A percentile compares a stretch with the other conserved stretches of the same genome.
Conservation (phyloP, 2,113 vertebrate species). For the Gobio gobio region DNA sequence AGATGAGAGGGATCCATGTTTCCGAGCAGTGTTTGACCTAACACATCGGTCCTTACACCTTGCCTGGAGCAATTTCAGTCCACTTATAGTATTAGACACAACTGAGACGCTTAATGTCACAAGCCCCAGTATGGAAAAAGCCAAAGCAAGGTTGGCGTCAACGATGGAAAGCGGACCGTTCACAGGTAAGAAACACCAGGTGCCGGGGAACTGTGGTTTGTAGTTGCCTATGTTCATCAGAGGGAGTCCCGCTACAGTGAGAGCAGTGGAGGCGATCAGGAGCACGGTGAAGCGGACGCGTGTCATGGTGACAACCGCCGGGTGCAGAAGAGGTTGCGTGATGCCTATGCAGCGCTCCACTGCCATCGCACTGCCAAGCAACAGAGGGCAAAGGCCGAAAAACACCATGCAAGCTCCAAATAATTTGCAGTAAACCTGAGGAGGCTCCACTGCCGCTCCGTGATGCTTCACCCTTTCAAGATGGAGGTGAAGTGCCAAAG, state of each 20-base stretch:
- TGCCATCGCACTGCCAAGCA: slow-evolving; percentile 84
- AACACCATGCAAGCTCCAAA: slow-evolving; percentile 86
- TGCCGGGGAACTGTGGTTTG: slow-evolving; percentile 73
- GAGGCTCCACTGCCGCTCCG: slow-evolving; percentile 34
- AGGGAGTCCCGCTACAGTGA: slow-evolving; percentile 78
- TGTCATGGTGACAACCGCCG: slow-evolving; percentile 70
- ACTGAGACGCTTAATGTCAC: slow-evolving; percentile 75
- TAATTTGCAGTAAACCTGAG: slow-evolving; percentile 73
- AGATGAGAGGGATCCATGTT: slow-evolving; percentile 44
- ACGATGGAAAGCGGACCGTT: slow-evolving; percentile 54
- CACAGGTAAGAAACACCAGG: slow-evolving; percentile 85
- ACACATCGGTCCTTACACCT: slow-evolving; percentile 61
- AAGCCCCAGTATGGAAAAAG: slow-evolving; percentile 81
- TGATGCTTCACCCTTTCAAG: slow-evolving; percentile 39
- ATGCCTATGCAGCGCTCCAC: slow-evolving; percentile 84
- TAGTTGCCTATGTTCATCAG: slow-evolving; percentile 77
- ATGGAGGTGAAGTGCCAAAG: slow-evolving; percentile 81
- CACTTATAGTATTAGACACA: slow-evolving; percentile 81
- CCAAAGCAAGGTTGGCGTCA: slow-evolving; percentile 72
- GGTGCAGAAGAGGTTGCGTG: slow-evolving; percentile 79
- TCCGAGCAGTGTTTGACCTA: slow-evolving; percentile 17
- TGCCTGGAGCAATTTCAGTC: slow-evolving; percentile 74
- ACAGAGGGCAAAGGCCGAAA: slow-evolving; percentile 81
- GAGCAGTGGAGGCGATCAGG: slow-evolving; percentile 67
- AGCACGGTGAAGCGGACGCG: slow-evolving; percentile 68